These are phyloP conservation scores for Luehdorfia chinensis DNA, from an alignment of 1,140 invertebrate genomes.

Conservation along the genomic window DNA sequence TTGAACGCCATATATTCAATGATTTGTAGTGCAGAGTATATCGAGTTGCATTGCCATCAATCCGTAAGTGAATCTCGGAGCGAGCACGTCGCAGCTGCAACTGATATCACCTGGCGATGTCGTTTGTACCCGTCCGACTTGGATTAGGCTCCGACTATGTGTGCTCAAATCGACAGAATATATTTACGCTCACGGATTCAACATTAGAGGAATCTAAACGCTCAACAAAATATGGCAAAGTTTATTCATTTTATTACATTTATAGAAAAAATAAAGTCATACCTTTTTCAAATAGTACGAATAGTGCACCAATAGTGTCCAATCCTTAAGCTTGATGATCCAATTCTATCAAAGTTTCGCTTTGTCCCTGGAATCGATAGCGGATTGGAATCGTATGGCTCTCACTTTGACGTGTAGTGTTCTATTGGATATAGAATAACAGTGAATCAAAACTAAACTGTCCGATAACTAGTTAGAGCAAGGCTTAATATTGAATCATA, in stretches of 20 bases:
- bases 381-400: conserved; percentile 45
- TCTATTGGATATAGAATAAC: conserved; percentile 34
- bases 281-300: conserved; percentile 10
- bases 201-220: conserved; percentile 19
- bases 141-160: conserved; percentile 44
- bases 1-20: conserved; percentile 27
- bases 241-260: no score
- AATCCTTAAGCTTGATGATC: conserved; percentile 52
- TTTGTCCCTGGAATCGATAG: conserved; percentile 56
- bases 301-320: conserved; percentile 35
- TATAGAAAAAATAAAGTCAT: no score
- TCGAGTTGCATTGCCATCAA: conserved; percentile 60
- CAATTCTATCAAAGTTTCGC: conserved; percentile 54
- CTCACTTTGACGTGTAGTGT: conserved; percentile 38
- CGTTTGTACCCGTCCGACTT: conserved; percentile 55
- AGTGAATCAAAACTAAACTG: not conserved
- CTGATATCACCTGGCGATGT: conserved; percentile 67
- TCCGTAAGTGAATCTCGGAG: conserved; percentile 61
- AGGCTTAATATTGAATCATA: no score
- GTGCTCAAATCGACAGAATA: conserved; percentile 42
- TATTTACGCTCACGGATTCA: conserved; percentile 37
- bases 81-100: conserved; percentile 54
- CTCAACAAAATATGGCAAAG: conserved; percentile 19
- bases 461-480: conserved; percentile 19
- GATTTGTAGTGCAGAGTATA: conserved; percentile 44